phyloP scores from a whole-genome alignment of 2,113 vertebrate genomes.

The Pygoscelis antarcticus region DNA sequence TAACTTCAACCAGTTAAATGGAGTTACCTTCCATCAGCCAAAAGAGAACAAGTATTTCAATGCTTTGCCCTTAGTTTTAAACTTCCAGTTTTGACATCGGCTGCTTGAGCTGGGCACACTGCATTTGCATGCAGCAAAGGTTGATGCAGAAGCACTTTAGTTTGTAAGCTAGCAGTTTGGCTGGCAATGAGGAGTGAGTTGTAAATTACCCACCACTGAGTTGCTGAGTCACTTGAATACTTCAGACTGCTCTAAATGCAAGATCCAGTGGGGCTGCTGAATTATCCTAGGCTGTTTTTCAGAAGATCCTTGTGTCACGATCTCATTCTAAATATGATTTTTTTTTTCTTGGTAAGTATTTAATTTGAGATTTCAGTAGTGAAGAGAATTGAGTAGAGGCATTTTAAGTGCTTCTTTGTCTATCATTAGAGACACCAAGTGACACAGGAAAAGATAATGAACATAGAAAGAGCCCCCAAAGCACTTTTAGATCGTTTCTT shows the following conservation, averaged over 20 bases:
- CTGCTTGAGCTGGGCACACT: background rate
- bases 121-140: background rate
- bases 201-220: conserved; percentile 59
- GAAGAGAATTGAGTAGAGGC: conserved; percentile 64
- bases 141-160: background rate
- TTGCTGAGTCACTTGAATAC: conserved; percentile 58
- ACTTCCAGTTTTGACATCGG: background rate
- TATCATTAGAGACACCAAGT: conserved; percentile 67
- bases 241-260: conserved; percentile 42
- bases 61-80: background rate
- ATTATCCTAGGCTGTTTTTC: conserved; percentile 46
- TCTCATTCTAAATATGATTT: conserved; percentile 56
- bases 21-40: background rate
- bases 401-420: conserved; percentile 67
- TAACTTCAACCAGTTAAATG: background rate
- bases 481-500: conserved; percentile 78
- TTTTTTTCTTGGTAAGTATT: conserved; percentile 26
- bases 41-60: background rate
- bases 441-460: conserved; percentile 68
- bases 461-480: conserved; percentile 65
- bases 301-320: conserved; percentile 15
- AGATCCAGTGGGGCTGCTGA: conserved; percentile 53
- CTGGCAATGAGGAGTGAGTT: background rate
- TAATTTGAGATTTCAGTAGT: conserved; percentile 29
- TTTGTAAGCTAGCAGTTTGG: background rate